Evolutionary conservation across 2,797 vertebrate genomes (phyloP), one percentile per base, ranked within the genome.

Genomic region (Gambelia wislizenii): DNA sequence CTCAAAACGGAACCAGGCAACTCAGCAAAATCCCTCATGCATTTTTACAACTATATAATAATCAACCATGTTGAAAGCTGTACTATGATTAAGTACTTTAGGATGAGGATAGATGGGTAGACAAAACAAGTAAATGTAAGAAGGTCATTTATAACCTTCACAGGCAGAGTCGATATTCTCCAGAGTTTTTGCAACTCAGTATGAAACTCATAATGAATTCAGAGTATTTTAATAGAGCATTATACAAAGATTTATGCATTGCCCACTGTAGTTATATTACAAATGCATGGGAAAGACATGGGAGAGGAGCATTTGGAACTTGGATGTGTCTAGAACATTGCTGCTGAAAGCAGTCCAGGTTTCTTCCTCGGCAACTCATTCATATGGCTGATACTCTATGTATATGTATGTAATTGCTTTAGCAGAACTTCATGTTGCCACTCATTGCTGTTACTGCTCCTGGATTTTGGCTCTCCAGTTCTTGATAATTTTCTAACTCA

Each of bases 61-160:
- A 94, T 91, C 89, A 89, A 0, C 6, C 64, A 85, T 72, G 52
- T 79, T 92, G 91, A 96, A 93, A 91, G 83, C 84, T 78, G 47
- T 76, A 64, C 36, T 84, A 61, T 89, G 76, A 93, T 87, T 56
- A 89, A 93, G 82, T 83, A 82, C 18, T 13, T 88, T 59, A 88
- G 61, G 49, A 78, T 74, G 64, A 92, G 27, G 61, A 81, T 5
- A 82, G n/a, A 72, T 78, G 42, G 86, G 84, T 95, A 93, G 54
- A 88, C 12, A 84, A 92, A 86, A 61, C 72, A 74, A 92, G 61
- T 54, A 80, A 75, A 84, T 1, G n/a, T n/a, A 61, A 81, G 22
- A 87, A 56, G 12, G 47, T 89, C 83, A 90, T 86, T 92, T 61
- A 89, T 75, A 89, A 59, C 49, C 4, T 89, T 89, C 84, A 61